Conservation (phyloP, 1,140 invertebrate species). For the Dolichoris vasculosae region DNA sequence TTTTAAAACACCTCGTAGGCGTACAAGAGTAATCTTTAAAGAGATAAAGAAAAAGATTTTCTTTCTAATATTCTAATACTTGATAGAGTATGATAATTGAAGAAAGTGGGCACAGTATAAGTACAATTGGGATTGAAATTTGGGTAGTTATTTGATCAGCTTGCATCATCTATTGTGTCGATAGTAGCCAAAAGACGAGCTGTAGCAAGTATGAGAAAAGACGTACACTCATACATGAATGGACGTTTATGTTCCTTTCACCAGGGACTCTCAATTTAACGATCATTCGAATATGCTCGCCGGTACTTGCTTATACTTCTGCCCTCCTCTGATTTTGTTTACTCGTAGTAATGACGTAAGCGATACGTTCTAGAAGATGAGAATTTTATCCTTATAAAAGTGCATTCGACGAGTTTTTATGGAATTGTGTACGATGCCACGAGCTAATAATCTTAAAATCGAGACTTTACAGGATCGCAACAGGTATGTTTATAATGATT, state of each 20-base stretch:
- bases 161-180: not conserved
- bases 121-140: not conserved
- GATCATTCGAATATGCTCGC: not conserved
- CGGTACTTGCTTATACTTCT: not conserved
- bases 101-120: no score
- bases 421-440: not conserved
- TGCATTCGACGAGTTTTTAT: not conserved
- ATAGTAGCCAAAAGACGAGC: not conserved
- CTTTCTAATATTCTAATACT: no score
- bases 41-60: no score
- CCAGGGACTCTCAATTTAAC: not conserved
- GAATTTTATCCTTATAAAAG: not conserved
- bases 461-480: conserved; percentile 29
- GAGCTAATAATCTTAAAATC: conserved; percentile 21
- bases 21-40: no score
- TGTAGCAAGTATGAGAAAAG: not conserved
- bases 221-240: not conserved
- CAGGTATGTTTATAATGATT: conserved; percentile 13
- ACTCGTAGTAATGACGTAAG: not conserved
- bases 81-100: no score
- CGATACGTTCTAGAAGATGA: not conserved
- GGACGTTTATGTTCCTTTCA: conserved; percentile 26
- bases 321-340: not conserved
- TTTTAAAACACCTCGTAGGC: no score
- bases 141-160: not conserved